Evolutionary conservation across 1,140 invertebrate genomes (phyloP), one percentile per base, ranked within the genome.

Genomic region (Pseudomyrmex cubaensis): DNA sequence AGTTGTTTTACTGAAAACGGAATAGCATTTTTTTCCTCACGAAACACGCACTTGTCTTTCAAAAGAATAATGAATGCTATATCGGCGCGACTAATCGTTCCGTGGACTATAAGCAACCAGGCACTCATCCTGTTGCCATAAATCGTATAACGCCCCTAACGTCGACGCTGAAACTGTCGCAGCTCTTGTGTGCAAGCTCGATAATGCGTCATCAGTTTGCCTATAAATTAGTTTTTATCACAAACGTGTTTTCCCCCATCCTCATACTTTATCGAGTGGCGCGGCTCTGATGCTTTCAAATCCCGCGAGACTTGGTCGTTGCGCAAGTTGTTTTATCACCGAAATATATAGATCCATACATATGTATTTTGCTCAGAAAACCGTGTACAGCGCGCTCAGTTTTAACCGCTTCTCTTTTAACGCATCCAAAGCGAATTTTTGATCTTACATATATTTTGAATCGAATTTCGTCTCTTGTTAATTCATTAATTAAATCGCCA

Each of bases 101-200:
- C 44, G 44, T 72, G 66, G 54, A 72, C 66, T 66, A 17, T 7
- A 35, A 35, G 35, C 64, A 57, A 59, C 54, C 66, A 17, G n/a
- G 66, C 66, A 48, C 44, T 80, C 66, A 25, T 72, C 76, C 66
- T 2, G 25, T n/a, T 61, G 82, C 77, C 86, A 17, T 88, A 89
- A 89, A 89, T 88, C 46, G 73, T 62, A 7, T 35, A 44, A 87
- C 87, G 86, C 86, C 87, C 78, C 87, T 69, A 83, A 63, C 52
- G 77, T 85, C 77, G 75, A n/a, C 35, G 17, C 56, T 17, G 61
- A 57, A 83, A 82, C 59, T 70, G 44, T 66, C 57, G 17, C 20
- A 20, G 57, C 50, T n/a, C 44, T 63, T 22, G 52, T 17, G 25
- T 50, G 13, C 25, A 50, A 9, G n/a, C 10, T 48, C 46, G 25